phyloP scores from a whole-genome alignment of 2,888 invertebrate genomes.

The Nomada ferruginata region DNA sequence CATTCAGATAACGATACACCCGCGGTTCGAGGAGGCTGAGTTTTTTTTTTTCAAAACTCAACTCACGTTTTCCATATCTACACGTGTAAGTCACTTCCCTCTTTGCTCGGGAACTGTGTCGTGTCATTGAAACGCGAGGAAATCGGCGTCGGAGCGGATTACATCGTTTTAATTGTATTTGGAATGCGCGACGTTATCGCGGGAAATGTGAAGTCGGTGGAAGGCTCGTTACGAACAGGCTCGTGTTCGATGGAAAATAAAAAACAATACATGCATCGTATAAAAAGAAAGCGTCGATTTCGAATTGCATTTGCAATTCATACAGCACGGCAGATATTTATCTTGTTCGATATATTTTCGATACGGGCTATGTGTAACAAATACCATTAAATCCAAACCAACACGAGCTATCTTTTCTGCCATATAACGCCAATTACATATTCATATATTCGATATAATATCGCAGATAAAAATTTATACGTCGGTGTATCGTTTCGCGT shows the following conservation, averaged over 20 bases:
- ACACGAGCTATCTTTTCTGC: constrained; percentile 4
- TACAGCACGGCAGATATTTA: constrained; percentile 59
- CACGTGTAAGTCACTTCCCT: background rate
- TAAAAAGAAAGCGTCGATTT: constrained; percentile 54
- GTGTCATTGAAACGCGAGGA: background rate
- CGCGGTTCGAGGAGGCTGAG: constrained; percentile 1
- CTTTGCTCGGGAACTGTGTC: background rate
- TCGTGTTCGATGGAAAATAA: constrained; percentile 30
- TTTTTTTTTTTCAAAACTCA: constrained; percentile 9
- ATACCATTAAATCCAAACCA: constrained; percentile 24
- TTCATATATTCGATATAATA: background rate
- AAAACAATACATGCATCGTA: constrained; percentile 2
- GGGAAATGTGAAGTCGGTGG: constrained; percentile 13
- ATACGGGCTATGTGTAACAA: constrained; percentile 21
- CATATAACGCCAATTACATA: constrained; percentile 3
- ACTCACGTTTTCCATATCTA: background rate
- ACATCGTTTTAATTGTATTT: constrained; percentile 1
- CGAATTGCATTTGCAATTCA: constrained; percentile 70
- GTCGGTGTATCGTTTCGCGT: background rate
- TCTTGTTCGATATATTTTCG: constrained; percentile 57
- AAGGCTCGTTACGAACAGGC: constrained; percentile 35
- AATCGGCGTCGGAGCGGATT: background rate
- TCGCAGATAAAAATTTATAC: background rate
- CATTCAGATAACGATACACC: constrained; percentile 24
- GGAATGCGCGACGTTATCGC: constrained; percentile 10